phyloP scores from a whole-genome alignment of 64 coral and sea anemone species.

The Montipora foliosa region DNA sequence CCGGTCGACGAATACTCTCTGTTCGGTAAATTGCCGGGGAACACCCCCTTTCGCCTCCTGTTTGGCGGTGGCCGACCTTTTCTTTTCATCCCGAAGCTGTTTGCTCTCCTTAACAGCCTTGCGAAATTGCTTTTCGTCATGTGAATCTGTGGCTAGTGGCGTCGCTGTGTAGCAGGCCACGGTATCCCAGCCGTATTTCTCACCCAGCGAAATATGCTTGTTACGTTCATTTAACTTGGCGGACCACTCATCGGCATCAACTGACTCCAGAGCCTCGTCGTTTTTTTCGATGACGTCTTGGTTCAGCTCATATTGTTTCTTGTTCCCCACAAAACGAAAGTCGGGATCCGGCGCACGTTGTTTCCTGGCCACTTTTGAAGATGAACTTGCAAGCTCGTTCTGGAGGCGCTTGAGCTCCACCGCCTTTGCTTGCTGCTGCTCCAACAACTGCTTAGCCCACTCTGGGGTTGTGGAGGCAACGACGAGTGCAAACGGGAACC shows the following conservation, averaged over 20 bases:
- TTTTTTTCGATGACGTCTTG: neutral
- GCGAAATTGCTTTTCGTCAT: no score
- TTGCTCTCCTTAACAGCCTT: no score
- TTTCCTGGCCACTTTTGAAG: neutral
- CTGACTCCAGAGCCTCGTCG: neutral
- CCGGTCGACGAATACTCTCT: no score
- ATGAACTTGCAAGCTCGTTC: neutral
- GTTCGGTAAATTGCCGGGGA: no score
- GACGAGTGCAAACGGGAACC: no score
- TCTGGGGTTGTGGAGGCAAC: no score
- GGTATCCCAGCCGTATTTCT: conserved; percentile 1
- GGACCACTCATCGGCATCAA: neutral
- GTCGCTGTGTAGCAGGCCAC: neutral
- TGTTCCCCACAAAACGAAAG: neutral
- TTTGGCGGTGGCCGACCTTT: neutral
- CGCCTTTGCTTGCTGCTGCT: neutral
- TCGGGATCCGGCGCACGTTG: neutral
- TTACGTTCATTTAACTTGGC: neutral
- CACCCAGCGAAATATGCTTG: neutral
- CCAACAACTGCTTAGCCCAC: neutral
- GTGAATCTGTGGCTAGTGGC: neutral
- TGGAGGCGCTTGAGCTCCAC: neutral
- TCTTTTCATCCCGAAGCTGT: neutral
- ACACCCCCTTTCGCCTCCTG: neutral
- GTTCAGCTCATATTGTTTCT: neutral